phyloP scores from a whole-genome alignment of 2,888 invertebrate species.

The Flabesymbios commensalis region DNA sequence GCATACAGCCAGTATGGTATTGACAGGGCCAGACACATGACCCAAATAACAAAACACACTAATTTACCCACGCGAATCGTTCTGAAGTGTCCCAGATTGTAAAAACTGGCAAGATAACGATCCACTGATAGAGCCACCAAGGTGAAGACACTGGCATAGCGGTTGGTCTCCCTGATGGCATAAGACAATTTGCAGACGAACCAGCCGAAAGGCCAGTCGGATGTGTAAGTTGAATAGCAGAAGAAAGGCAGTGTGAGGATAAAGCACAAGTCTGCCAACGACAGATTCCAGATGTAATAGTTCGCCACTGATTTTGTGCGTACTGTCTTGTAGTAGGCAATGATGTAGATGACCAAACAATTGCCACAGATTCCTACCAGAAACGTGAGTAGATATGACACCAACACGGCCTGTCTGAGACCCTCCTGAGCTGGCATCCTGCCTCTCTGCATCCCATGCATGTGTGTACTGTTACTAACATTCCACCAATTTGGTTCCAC shows the following conservation, averaged over 20 bases:
- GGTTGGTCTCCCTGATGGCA: slow-evolving; percentile 24
- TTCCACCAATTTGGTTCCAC: too few relatives aligned
- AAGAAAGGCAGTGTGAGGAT: slow-evolving; percentile 29
- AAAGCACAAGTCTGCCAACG: slow-evolving; percentile 28
- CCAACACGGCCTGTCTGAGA: too few relatives aligned
- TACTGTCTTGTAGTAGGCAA: neutral
- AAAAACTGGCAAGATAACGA: neutral
- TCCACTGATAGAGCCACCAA: slow-evolving; percentile 17
- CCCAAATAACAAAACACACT: neutral
- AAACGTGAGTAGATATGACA: neutral
- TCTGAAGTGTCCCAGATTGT: neutral
- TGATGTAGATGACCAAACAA: neutral
- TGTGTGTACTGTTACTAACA: too few relatives aligned
- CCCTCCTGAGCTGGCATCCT: too few relatives aligned
- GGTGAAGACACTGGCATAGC: slow-evolving; percentile 28
- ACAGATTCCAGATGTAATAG: slow-evolving; percentile 34
- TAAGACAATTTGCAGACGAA: slow-evolving; percentile 19
- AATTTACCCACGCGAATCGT: neutral
- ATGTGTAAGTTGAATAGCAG: slow-evolving; percentile 18
- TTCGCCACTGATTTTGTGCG: slow-evolving; percentile 12
- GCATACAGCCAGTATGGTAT: neutral
- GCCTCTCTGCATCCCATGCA: too few relatives aligned
- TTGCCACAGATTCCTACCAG: neutral
- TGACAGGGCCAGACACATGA: neutral
- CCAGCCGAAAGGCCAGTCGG: slow-evolving; percentile 24